Evolutionary conservation across 2,888 invertebrate genomes (phyloP).

Genomic region (Tetropium fuscum): DNA sequence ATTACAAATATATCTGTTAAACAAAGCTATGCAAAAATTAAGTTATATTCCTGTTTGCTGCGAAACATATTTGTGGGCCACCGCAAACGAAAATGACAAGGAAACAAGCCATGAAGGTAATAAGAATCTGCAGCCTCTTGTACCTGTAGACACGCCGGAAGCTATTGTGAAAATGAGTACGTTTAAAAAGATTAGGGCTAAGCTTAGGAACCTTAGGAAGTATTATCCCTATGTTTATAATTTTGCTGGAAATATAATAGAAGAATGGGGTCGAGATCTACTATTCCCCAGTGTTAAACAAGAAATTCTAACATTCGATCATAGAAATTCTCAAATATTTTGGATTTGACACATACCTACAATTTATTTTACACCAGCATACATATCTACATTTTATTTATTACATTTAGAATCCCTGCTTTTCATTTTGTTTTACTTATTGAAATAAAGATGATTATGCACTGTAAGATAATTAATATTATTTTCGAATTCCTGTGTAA

Average conservation of each 20-base stretch:
- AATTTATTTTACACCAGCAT: not conserved
- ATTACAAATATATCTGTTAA: constrained; percentile 32
- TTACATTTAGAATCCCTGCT: not conserved
- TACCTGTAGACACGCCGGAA: not conserved
- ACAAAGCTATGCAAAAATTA: constrained; percentile 30
- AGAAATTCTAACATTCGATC: constrained; percentile 27
- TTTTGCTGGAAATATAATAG: constrained; percentile 27
- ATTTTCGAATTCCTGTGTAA: too few species aligned
- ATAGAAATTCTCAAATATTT: constrained; percentile 12
- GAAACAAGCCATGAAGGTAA: not conserved
- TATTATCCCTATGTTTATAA: constrained; percentile 31
- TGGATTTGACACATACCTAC: constrained; percentile 19
- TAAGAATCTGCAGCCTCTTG: not conserved
- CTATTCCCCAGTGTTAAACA: constrained; percentile 15
- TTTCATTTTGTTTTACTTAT: too few species aligned
- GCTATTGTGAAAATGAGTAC: not conserved
- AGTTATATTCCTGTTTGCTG: constrained; percentile 24
- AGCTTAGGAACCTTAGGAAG: constrained; percentile 26
- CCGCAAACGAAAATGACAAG: not conserved
- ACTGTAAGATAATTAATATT: too few species aligned
- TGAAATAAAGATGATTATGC: too few species aligned
- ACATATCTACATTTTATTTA: not conserved
- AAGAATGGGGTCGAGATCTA: constrained; percentile 27
- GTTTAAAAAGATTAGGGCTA: constrained; percentile 24
- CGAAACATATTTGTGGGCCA: constrained; percentile 1